Base-by-base conservation (phyloP, 2,113 vertebrate genomes). In the Esox niger region DNA sequence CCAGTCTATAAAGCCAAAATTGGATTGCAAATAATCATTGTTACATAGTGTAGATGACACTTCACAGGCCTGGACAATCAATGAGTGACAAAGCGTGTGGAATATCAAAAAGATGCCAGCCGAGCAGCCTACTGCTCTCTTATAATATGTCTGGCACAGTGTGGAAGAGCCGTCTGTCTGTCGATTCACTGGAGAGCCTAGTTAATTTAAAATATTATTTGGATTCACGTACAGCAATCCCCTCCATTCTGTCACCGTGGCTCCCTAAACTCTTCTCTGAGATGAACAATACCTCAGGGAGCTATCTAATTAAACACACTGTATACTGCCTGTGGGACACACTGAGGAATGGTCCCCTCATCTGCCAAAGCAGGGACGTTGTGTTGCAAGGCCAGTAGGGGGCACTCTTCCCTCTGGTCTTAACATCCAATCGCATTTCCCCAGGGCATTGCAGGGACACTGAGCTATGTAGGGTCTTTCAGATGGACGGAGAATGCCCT, bases 141-240 rank as follows among this genome's bases (percentile, higher is more conserved):
- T 74, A 46, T 71, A 30, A 21, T 60, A n/a, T 32, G 2, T 73
- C 70, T 79, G 70, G 72, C 69, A 66, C 64, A 46, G 74, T 54
- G n/a, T n/a, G 71, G 57, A 4, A 30, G 59, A 73, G 61, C 66
- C 74, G 71, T 57, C 64, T 21, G 68, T 59, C 70, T 81, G 82
- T 65, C 9, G 7, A 68, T 62, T 73, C 55, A 11, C 10, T 49
- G 38, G 32, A 78, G 59, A 70, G 65, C 71, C 27, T 38, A 78
- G 80, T 78, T 81, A 79, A 79, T 81, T 76, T 81, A 29, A 27
- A 77, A 79, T 47, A 65, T 57, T 29, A 32, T 82, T 80, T 79
- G 68, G 64, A 76, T 78, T 47, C 57, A 58, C 69, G 63, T 66
- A 71, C 59, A 35, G 15, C 47, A 46, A 66, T 70, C 64, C 20